Base-by-base conservation (phyloP, 2,888 invertebrate species). In the Acleris emargana region DNA sequence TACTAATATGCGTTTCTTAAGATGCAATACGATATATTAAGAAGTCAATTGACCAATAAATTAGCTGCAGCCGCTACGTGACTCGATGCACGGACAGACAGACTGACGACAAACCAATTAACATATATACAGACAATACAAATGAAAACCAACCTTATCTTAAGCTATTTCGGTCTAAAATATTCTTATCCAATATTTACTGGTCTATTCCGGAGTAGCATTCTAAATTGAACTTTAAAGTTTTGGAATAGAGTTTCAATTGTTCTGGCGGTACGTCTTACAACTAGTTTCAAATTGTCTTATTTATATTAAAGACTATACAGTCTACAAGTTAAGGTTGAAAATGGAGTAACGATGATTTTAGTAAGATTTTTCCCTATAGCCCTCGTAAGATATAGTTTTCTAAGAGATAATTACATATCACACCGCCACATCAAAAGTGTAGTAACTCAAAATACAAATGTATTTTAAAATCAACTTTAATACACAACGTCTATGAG, bases 51-150 rank as follows among this genome's bases (percentile, higher is more conserved):
- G 52, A 52, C 54, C 11, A 22, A 42, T 17, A 25, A 51, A 54
- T 42, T 53, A 47, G 32, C 45, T 55, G 60, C 18, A 17, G 22
- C 59, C 50, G 28, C 55, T 71, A 73, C 73, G 73, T 73, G 73
- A 73, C 73, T 52, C 7, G 32, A 20, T 62, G 64, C 73, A 73
- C 73, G 72, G 62, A 72, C 71, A 79, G 76, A 79, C 79, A 64
- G 62, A 55, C 72, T 67, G 78, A 72, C 77, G 77, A 72, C 76
- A 64, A 17, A 18, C 64, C 67, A 68, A 69, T 71, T 68, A 66
- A 58, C 60, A 61, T 58, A 63, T 13, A 50, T 47, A 11, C 53
- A 57, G 5, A 43, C 11, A 5, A 7, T 13, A 13, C 47, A 38
- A 17, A 11, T n/a, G 2, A 47, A 38, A 52, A 47, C 28, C 0